Conservation (phyloP, 2,888 invertebrate species). For the Lordiphosa andalusiaca region DNA sequence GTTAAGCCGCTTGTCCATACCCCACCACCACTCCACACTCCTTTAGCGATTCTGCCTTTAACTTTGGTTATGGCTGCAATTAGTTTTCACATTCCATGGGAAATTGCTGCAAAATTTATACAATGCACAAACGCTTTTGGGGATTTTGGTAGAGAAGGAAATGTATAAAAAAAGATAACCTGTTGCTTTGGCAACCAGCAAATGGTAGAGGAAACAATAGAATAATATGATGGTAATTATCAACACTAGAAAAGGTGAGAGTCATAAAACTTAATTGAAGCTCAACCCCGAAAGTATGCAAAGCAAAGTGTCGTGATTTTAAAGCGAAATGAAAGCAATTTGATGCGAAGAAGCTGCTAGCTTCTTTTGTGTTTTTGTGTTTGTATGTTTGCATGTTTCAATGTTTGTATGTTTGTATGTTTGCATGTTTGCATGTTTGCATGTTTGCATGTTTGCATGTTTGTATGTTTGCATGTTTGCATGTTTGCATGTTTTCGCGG, state of each 20-base stretch:
- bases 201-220: background rate
- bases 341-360: too few relatives aligned
- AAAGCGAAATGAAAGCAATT: too few relatives aligned
- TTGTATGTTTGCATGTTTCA: too few relatives aligned
- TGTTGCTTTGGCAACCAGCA: slow-evolving; percentile 27
- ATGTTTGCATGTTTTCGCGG: too few relatives aligned
- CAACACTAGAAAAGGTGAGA: too few relatives aligned
- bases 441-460: too few relatives aligned
- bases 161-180: slow-evolving; percentile 12
- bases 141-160: slow-evolving; percentile 5
- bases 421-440: too few relatives aligned
- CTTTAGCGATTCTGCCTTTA: background rate
- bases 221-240: background rate
- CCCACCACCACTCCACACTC: background rate
- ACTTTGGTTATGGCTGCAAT: slow-evolving; percentile 22
- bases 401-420: too few relatives aligned
- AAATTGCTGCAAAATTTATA: slow-evolving; percentile 18
- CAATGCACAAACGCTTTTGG: slow-evolving; percentile 9
- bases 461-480: too few relatives aligned
- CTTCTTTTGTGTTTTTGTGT: too few relatives aligned
- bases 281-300: too few relatives aligned
- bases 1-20: slow-evolving; percentile 5
- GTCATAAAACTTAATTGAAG: background rate
- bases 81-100: slow-evolving; percentile 27
- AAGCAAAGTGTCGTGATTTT: too few relatives aligned